Evolutionary conservation across 2,888 invertebrate genomes (phyloP), one percentile per base, ranked within the genome.

Genomic region (Ochropleura leucogaster): DNA sequence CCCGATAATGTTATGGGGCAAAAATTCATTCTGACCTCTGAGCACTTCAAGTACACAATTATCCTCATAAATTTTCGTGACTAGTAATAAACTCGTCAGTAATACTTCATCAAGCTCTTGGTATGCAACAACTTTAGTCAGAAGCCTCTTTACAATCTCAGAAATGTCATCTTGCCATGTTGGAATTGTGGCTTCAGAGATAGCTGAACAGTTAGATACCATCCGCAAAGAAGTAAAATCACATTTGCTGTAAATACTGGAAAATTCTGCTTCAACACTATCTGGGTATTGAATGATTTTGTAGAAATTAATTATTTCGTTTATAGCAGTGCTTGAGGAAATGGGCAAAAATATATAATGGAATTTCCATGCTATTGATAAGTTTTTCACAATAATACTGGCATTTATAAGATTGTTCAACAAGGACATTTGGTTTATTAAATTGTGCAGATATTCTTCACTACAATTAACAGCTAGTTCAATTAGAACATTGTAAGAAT

Each of bases 331-430:
- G 68, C 91, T 90, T 68, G 95, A 94, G 3, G 95, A 93, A 90
- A 96, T 94, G 1, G 95, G 94, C 77, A 96, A 89, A 89, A 92
- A 95, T 85, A 96, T 91, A 71, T 96, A 96, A 79, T 95, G 94
- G 80, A 95, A 96, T 84, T 96, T 96, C 96, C 96, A 96, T 65
- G 92, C 93, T 18, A 94, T 89, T 53, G 95, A 92, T 68, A 96
- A 88, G 84, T 96, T 95, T 83, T 94, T 95, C 42, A 95, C 89
- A 71, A 93, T 90, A 59, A 94, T 88, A 81, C 92, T 93, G 47
- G 92, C 88, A 85, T 95, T 94, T 68, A 94, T 89, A 65, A 96
- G 89, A 62, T 93, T 90, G 84, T 93, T 94, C 55, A 96, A 83
- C 70, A 93, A 85, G 46, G 92, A 90, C 77, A 95, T 85, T 77